Evolutionary conservation across 2,113 vertebrate species (phyloP).

Genomic region (Mirounga angustirostris): DNA sequence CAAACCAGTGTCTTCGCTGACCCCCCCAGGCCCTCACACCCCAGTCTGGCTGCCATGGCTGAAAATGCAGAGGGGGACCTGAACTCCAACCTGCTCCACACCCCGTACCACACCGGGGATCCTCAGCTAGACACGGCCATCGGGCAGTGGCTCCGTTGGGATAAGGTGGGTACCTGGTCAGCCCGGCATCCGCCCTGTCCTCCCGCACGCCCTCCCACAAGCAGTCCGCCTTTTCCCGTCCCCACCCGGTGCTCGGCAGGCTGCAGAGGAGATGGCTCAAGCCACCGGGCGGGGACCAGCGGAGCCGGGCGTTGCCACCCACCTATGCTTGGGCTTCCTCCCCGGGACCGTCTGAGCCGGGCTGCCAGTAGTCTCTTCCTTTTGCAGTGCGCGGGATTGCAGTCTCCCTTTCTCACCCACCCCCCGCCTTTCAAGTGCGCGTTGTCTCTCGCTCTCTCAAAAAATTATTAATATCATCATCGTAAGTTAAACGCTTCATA

Average conservation of each 20-base stretch:
- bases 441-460: neutral
- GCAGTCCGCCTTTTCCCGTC: neutral
- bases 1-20: neutral
- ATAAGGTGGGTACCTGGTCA: slow-evolving; percentile 88
- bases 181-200: neutral
- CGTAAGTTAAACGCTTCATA: neutral
- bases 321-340: slow-evolving; percentile 18
- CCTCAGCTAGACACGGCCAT: slow-evolving; percentile 91
- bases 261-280: slow-evolving; percentile 18
- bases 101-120: slow-evolving; percentile 89
- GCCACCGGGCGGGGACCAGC: neutral
- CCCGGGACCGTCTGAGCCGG: neutral
- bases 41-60: slow-evolving; percentile 82
- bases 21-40: neutral
- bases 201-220: neutral
- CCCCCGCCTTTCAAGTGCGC: neutral
- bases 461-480: neutral
- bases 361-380: slow-evolving; percentile 22
- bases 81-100: slow-evolving; percentile 89
- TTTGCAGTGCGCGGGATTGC: slow-evolving; percentile 30
- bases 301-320: slow-evolving; percentile 62
- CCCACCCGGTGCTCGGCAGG: slow-evolving; percentile 42
- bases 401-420: neutral
- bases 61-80: slow-evolving; percentile 87
- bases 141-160: slow-evolving; percentile 94